phyloP scores from a whole-genome alignment of 2,888 invertebrate species.

The Papilio elwesi region DNA sequence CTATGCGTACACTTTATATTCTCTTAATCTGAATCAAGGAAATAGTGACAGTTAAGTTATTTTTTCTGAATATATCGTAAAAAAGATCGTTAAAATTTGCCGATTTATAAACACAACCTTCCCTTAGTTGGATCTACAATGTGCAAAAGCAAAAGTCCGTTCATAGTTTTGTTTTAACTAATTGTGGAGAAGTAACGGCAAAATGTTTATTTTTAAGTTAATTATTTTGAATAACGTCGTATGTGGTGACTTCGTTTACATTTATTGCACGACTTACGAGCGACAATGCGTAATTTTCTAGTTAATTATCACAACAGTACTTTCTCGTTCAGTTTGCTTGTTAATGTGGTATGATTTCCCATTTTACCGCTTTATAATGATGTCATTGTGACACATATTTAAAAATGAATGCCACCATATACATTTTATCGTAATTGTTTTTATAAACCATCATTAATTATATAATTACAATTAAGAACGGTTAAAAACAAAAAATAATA shows the following conservation, averaged over 20 bases:
- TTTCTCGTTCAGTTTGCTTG: slow-evolving; percentile 30
- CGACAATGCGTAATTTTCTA: slow-evolving; percentile 32
- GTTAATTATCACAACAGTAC: slow-evolving; percentile 33
- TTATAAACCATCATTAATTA: not conserved
- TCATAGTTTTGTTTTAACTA: not conserved
- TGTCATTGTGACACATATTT: slow-evolving; percentile 28
- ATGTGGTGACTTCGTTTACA: slow-evolving; percentile 16
- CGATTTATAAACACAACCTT: no score
- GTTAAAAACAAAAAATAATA: no score
- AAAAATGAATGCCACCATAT: not conserved
- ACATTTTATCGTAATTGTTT: not conserved
- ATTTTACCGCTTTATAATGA: not conserved
- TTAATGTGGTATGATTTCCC: slow-evolving; percentile 19
- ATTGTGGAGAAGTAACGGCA: not conserved
- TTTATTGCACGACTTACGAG: slow-evolving; percentile 27
- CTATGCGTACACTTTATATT: not conserved
- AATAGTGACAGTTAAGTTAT: not conserved
- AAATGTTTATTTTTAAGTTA: not conserved
- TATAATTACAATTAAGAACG: no score
- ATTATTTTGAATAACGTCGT: slow-evolving; percentile 8
- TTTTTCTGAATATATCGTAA: no score
- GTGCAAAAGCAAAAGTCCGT: not conserved
- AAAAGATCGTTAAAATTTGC: no score
- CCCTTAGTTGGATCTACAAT: no score
- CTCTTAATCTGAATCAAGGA: not conserved